Evolutionary conservation across 2,888 invertebrate genomes (phyloP).

Genomic region (Cynaeus angustus): DNA sequence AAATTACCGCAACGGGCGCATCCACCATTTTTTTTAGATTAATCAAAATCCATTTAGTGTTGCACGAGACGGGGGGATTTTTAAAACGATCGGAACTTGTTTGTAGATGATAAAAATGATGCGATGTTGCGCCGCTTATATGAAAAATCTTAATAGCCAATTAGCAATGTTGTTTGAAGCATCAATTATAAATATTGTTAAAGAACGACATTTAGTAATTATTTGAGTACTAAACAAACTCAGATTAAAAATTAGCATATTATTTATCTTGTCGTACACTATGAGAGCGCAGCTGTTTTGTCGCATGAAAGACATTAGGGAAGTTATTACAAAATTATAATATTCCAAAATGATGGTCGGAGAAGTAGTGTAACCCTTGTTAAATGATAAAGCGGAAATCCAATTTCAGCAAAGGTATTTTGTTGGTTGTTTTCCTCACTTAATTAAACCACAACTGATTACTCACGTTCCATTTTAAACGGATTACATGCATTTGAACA

Average conservation of each 20-base stretch:
- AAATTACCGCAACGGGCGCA: slow-evolving; percentile 39
- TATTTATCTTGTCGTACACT: slow-evolving; percentile 25
- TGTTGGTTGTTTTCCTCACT: slow-evolving; percentile 31
- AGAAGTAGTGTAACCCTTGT: slow-evolving; percentile 37
- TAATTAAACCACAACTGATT: slow-evolving; percentile 45
- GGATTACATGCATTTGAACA: slow-evolving; percentile 29
- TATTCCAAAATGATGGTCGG: slow-evolving; percentile 6
- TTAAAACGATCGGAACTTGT: too few relatives aligned
- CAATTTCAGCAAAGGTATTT: slow-evolving; percentile 33
- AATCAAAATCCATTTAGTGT: slow-evolving; percentile 33
- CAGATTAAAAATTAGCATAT: slow-evolving; percentile 42
- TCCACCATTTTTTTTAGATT: slow-evolving; percentile 35
- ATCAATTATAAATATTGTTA: slow-evolving; percentile 1
- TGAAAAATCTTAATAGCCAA: slow-evolving; percentile 14
- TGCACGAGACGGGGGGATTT: too few relatives aligned
- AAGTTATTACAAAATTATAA: slow-evolving; percentile 44
- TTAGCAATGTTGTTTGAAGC: slow-evolving; percentile 29
- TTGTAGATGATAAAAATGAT: slow-evolving; percentile 20
- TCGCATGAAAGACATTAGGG: slow-evolving; percentile 32
- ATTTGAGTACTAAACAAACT: slow-evolving; percentile 12
- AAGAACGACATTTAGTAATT: neutral
- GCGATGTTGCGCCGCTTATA: neutral
- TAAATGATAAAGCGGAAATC: slow-evolving; percentile 41
- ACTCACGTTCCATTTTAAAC: slow-evolving; percentile 29
- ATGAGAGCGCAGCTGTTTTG: slow-evolving; percentile 34